These are phyloP conservation scores for Meteorus sp. DNA, from an alignment of 1,140 invertebrate genomes.

Conservation along the genomic window DNA sequence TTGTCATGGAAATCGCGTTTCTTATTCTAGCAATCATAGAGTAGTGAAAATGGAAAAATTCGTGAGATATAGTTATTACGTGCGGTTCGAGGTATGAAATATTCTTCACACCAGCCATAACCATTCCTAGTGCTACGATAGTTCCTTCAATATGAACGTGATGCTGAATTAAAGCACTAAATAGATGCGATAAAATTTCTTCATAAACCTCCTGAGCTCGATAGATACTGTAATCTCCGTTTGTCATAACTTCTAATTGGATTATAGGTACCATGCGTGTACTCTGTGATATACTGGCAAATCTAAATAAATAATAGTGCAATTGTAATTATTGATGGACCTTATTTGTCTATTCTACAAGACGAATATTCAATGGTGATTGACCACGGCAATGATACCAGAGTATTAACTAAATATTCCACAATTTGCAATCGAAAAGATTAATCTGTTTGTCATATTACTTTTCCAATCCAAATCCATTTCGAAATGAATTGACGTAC, in stretches of 20 bases:
- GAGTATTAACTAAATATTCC: no score
- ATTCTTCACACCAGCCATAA: constrained; percentile 45
- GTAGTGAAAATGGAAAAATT: no score
- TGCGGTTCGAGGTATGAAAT: constrained; percentile 38
- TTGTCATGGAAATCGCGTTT: no score
- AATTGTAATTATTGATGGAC: constrained; percentile 1
- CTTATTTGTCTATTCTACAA: constrained; percentile 7
- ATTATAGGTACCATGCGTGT: constrained; percentile 97
- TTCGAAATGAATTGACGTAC: no score
- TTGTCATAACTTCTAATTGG: constrained; percentile 85
- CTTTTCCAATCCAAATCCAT: no score
- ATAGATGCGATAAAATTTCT: constrained; percentile 89
- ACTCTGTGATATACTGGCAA: constrained; percentile 94
- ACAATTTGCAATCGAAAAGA: no score
- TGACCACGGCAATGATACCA: no score
- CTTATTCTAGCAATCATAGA: no score
- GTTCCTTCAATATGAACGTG: constrained; percentile 97
- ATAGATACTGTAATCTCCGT: constrained; percentile 90
- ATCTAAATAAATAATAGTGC: constrained; percentile 58
- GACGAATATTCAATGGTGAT: no score
- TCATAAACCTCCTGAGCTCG: constrained; percentile 94
- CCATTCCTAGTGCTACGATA: constrained; percentile 98
- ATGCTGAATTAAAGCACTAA: constrained; percentile 85
- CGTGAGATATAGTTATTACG: constrained; percentile 20
- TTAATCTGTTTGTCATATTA: no score